Conservation (phyloP, 2,797 vertebrate species). For the Cuculus canorus region DNA sequence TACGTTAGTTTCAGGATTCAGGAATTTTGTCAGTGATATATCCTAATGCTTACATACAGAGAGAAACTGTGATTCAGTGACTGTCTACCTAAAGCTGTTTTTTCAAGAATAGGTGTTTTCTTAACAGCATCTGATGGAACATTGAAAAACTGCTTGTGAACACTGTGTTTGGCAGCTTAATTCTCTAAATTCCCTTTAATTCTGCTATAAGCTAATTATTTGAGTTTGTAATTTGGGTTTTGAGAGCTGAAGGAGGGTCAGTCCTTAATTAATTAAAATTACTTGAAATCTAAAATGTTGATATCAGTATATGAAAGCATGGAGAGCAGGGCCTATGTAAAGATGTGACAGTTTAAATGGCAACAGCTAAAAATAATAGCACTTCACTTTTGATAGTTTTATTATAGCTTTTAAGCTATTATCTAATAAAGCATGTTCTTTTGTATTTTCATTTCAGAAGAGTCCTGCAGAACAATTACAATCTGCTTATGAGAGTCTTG, state of each 20-base stretch:
- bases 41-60: not conserved
- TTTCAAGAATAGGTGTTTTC: not conserved
- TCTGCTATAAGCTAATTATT: not conserved
- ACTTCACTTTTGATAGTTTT: not conserved
- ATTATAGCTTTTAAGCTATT: not conserved
- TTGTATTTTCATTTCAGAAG: conserved; percentile 75
- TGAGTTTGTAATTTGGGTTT: not conserved
- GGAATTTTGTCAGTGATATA: not conserved
- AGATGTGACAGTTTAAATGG: not conserved
- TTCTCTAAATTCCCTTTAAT: not conserved
- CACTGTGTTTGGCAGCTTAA: not conserved
- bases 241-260: not conserved
- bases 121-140: not conserved
- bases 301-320: not conserved
- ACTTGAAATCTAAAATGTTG: not conserved
- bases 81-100: not conserved
- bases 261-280: not conserved
- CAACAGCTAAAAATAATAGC: not conserved
- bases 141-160: not conserved
- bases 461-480: conserved; percentile 77
- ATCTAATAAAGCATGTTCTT: not conserved
- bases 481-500: conserved; percentile 79
- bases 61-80: not conserved
- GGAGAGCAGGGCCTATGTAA: not conserved
- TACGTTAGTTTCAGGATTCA: not conserved